Evolutionary conservation across 2,888 invertebrate species (phyloP), one percentile per base, ranked within the genome.

Genomic region (Adelognathus sp.): DNA sequence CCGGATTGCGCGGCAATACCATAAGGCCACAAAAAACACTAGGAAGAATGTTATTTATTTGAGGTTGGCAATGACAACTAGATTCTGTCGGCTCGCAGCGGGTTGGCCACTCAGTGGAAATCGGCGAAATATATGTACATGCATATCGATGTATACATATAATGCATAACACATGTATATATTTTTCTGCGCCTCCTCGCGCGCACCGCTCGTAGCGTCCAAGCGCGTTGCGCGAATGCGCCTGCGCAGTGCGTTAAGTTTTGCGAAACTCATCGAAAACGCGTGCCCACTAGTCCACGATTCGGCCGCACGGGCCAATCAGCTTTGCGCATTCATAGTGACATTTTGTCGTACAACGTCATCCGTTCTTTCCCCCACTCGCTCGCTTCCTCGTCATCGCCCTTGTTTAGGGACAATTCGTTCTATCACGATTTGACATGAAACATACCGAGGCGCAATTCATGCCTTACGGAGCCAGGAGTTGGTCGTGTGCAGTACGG

Each of bases 401-500:
- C n/a, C n/a, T 24, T 9, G 36, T 54, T 69, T 46, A 29, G 72
- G 72, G 72, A 79, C 76, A 36, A 73, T 80, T 60, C 50, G 39
- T 56, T 76, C 64, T 70, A 60, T 56, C 54, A 69, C 29, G 63
- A 67, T 79, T 66, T 74, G 79, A 81, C 75, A 74, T 81, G 73
- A 64, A 50, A 66, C 71, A 74, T 73, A 76, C 69, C 46, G 71
- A 36, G 78, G 46, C 58, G 77, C 80, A 81, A 78, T 82, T 81
- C 81, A 79, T 82, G 83, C 81, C 82, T 83, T 83, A 83, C 80
- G 76, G 81, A 78, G 67, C 76, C 76, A 82, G 81, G 81, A 83
- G 77, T 83, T 84, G 83, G 78, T 83, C 85, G 84, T 83, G 82
- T 81, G 80, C 81, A 83, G 75, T 79, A 82, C 71, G 69, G 69